phyloP scores from a whole-genome alignment of 2,888 invertebrate species.

The Zootermopsis nevadensis region DNA sequence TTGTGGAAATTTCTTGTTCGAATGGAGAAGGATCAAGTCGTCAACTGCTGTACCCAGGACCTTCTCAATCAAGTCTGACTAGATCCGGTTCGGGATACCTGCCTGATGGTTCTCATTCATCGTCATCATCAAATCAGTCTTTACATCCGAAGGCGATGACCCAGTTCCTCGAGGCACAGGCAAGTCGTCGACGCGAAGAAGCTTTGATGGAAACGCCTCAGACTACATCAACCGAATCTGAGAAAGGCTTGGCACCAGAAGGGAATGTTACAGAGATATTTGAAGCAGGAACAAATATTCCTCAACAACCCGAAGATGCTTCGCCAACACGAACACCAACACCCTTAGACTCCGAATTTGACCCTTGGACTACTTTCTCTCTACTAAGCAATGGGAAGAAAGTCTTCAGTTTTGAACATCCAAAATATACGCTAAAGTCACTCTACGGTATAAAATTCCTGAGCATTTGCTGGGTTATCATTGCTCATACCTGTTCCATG shows the following conservation, averaged over 20 bases:
- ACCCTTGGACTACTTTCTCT: not conserved
- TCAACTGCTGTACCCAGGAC: too few species aligned
- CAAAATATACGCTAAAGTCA: not conserved
- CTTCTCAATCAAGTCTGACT: too few species aligned
- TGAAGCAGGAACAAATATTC: not conserved
- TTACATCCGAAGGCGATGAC: too few species aligned
- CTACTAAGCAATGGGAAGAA: not conserved
- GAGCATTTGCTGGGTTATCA: not conserved
- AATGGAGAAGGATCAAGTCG: too few species aligned
- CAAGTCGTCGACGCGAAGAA: not conserved
- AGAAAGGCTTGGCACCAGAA: not conserved
- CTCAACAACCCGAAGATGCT: not conserved
- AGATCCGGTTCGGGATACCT: too few species aligned
- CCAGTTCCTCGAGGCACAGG: too few species aligned
- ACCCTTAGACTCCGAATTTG: not conserved
- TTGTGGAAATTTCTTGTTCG: too few species aligned
- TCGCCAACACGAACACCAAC: not conserved
- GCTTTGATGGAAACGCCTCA: not conserved
- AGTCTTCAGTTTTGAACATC: not conserved
- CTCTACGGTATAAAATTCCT: not conserved
- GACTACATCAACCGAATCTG: not conserved
- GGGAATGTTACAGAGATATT: too few species aligned
- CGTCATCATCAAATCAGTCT: too few species aligned
- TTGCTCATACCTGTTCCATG: not conserved
- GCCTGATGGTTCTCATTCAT: too few species aligned